Evolutionary conservation across 2,113 vertebrate genomes (phyloP).

Genomic region (Phrynosoma blainvillii): DNA sequence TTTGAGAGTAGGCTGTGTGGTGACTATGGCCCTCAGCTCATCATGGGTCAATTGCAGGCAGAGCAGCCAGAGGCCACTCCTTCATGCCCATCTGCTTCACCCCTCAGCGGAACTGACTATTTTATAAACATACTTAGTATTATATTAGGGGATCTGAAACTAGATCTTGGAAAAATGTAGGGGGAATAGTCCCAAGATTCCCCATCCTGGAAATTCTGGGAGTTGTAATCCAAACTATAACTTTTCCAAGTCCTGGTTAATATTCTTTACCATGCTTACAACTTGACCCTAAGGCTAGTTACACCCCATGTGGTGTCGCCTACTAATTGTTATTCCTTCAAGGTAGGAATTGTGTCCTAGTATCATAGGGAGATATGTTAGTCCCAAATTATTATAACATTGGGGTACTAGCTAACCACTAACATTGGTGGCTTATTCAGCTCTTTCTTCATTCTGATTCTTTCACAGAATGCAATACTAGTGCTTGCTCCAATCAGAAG

Average conservation of each 20-base stretch:
- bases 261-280: neutral
- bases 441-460: neutral
- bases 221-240: neutral
- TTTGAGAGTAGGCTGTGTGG: too few relatives aligned
- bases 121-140: neutral
- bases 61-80: too few relatives aligned
- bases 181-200: neutral
- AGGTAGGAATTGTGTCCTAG: too few relatives aligned
- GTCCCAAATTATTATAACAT: neutral
- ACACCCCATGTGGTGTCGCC: neutral
- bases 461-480: constrained; percentile 77
- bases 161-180: neutral
- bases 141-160: neutral
- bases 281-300: neutral
- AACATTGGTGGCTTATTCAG: neutral
- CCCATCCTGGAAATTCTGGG: neutral
- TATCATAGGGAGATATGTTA: neutral
- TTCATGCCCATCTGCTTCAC: too few relatives aligned
- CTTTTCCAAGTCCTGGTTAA: neutral
- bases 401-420: neutral
- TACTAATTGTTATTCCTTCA: neutral
- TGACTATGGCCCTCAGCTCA: too few relatives aligned
- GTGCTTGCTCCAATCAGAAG: constrained; percentile 58
- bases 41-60: too few relatives aligned
- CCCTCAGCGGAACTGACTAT: neutral